A percentile compares a stretch with the other conserved stretches of the same genome.
Evolutionary conservation across 2,113 vertebrate genomes (phyloP).

Genomic region (Gallinago paraguaiae): DNA sequence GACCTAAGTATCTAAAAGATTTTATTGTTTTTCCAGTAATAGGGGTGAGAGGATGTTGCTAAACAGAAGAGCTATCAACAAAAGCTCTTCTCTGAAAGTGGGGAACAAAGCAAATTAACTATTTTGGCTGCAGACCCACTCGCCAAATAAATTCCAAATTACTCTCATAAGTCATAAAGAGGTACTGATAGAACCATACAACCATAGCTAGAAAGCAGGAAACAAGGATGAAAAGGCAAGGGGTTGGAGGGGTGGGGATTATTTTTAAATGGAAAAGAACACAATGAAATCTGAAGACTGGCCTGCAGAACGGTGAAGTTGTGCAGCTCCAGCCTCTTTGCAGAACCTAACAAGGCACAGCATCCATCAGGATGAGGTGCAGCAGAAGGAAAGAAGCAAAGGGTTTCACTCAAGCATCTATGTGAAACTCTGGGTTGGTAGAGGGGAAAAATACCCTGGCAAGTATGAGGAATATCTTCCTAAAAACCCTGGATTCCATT

Average conservation of each 20-base stretch:
- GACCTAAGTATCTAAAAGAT: neutral
- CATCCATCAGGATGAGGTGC: rapidly evolving
- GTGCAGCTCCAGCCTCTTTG: neutral
- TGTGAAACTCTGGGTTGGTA: neutral
- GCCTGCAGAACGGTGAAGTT: neutral
- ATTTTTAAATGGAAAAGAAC: neutral
- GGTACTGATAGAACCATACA: neutral
- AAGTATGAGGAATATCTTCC: neutral
- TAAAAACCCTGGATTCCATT: neutral
- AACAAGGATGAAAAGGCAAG: neutral
- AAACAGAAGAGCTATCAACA: neutral
- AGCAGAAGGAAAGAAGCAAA: neutral
- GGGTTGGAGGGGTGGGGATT: no score
- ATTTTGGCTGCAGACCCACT: neutral
- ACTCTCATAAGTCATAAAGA: neutral
- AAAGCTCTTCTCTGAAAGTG: neutral
- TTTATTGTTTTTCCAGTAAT: neutral
- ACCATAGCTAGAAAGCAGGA: neutral
- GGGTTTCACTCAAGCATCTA: neutral
- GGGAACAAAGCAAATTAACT: neutral
- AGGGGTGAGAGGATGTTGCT: neutral
- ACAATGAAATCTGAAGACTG: neutral
- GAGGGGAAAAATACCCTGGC: neutral
- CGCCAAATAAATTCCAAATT: neutral
- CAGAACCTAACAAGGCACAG: neutral